Evolutionary conservation across 2,888 invertebrate species (phyloP).

Genomic region (Griposia aprilina): DNA sequence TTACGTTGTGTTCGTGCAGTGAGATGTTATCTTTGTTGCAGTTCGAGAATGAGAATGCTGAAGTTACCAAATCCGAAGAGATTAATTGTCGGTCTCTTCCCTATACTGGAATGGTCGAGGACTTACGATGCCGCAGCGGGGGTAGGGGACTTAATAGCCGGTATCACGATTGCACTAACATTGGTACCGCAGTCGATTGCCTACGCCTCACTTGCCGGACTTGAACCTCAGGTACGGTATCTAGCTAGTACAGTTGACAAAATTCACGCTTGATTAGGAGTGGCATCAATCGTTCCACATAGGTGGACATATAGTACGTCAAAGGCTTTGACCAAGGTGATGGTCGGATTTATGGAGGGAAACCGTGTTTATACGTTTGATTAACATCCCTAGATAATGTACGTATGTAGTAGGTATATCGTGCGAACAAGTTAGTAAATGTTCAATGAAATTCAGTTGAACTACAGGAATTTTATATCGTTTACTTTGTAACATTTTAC

Average conservation of each 20-base stretch:
- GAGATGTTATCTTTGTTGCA: conserved; percentile 57
- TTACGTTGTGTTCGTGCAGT: conserved; percentile 6
- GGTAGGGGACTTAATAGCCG: conserved; percentile 93
- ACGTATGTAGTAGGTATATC: background rate
- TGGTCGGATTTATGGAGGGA: conserved; percentile 33
- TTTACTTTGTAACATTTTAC: conserved; percentile 1
- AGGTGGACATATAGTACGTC: conserved; percentile 30
- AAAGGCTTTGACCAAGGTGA: conserved; percentile 53
- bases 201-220: conserved; percentile 93
- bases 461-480: background rate
- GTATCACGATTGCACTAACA: conserved; percentile 94
- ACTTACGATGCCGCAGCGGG: conserved; percentile 90
- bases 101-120: conserved; percentile 91
- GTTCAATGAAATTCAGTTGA: background rate
- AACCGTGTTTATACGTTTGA: conserved; percentile 21
- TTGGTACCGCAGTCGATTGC: conserved; percentile 95
- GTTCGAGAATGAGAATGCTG: conserved; percentile 74
- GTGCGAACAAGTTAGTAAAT: background rate
- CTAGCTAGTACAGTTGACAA: conserved; percentile 42
- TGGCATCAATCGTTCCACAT: conserved; percentile 54
- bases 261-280: conserved; percentile 53
- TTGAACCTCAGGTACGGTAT: conserved; percentile 92
- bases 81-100: conserved; percentile 82
- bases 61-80: conserved; percentile 74
- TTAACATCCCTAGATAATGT: background rate